Percentiles rank a stretch among this genome's conserved stretches.
phyloP scores from a whole-genome alignment of 2,888 invertebrate species.

The Galerucella calmariensis region DNA sequence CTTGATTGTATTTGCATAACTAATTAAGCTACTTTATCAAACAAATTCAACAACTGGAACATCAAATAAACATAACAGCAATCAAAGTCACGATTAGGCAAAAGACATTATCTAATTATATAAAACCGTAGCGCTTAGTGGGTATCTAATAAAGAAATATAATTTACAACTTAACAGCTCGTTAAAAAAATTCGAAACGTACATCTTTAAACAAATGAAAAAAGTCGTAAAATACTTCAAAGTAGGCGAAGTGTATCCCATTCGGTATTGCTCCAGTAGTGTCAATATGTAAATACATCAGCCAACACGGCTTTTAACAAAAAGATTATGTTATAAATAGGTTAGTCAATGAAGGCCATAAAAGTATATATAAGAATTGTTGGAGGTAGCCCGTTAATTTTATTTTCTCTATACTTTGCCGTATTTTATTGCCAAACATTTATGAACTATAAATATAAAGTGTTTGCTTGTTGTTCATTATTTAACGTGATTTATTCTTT shows the following conservation, averaged over 20 bases:
- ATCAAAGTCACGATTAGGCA: not conserved
- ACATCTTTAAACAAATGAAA: constrained; percentile 28
- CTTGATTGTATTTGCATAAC: not conserved
- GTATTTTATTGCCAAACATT: constrained; percentile 56
- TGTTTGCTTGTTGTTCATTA: constrained; percentile 57
- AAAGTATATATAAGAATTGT: constrained; percentile 34
- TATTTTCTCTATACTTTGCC: constrained; percentile 36
- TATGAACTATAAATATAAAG: constrained; percentile 56
- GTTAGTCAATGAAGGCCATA: constrained; percentile 45
- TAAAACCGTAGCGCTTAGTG: not conserved
- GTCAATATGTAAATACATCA: constrained; percentile 51
- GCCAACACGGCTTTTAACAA: constrained; percentile 46
- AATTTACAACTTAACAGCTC: constrained; percentile 31
- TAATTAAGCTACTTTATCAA: not conserved
- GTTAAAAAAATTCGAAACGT: constrained; percentile 27
- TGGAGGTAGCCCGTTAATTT: constrained; percentile 42
- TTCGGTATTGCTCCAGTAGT: constrained; percentile 39
- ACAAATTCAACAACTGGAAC: not conserved
- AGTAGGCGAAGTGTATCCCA: constrained; percentile 32
- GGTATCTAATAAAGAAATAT: constrained; percentile 10
- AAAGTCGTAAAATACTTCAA: constrained; percentile 33
- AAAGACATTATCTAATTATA: not conserved
- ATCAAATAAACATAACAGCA: not conserved
- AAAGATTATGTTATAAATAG: constrained; percentile 53
- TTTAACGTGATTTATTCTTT: constrained; percentile 53